phyloP scores from a whole-genome alignment of 2,113 vertebrate genomes.

The Rhizomys pruinosus region DNA sequence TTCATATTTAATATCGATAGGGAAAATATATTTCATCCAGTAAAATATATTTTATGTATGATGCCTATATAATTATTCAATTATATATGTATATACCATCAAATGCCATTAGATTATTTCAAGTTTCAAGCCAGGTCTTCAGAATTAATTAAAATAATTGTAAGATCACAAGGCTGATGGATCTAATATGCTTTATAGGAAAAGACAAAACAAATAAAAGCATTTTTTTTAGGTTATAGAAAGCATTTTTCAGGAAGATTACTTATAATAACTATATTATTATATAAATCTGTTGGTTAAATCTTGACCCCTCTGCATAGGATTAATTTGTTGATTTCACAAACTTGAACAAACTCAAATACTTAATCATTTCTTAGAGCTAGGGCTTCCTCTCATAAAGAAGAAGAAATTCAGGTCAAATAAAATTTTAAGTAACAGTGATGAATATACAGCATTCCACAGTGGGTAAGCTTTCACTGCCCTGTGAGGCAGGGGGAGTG shows the following conservation, averaged over 20 bases:
- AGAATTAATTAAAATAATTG: slow-evolving; percentile 67
- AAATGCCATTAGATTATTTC: slow-evolving; percentile 41
- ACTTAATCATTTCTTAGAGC: slow-evolving; percentile 21
- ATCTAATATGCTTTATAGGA: slow-evolving; percentile 4
- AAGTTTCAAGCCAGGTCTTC: slow-evolving; percentile 29
- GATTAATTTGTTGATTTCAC: slow-evolving; percentile 50
- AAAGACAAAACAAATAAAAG: slow-evolving; percentile 22
- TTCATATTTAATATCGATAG: slow-evolving; percentile 59
- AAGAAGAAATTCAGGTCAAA: background rate
- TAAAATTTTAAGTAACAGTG: background rate
- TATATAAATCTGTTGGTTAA: slow-evolving; percentile 38
- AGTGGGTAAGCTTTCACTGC: background rate
- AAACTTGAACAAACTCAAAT: slow-evolving; percentile 42
- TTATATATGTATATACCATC: background rate
- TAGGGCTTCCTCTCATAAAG: slow-evolving; percentile 23
- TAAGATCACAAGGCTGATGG: slow-evolving; percentile 19
- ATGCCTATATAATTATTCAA: slow-evolving; percentile 43
- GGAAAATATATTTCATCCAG: slow-evolving; percentile 40
- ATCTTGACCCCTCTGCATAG: background rate
- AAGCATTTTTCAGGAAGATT: background rate
- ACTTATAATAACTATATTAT: slow-evolving; percentile 29
- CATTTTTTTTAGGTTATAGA: slow-evolving; percentile 29
- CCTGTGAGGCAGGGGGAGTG: background rate
- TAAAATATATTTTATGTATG: background rate
- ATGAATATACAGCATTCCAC: background rate